These are phyloP conservation scores for Xiphias gladius DNA, from an alignment of 2,113 vertebrate genomes.

Conservation along the genomic window DNA sequence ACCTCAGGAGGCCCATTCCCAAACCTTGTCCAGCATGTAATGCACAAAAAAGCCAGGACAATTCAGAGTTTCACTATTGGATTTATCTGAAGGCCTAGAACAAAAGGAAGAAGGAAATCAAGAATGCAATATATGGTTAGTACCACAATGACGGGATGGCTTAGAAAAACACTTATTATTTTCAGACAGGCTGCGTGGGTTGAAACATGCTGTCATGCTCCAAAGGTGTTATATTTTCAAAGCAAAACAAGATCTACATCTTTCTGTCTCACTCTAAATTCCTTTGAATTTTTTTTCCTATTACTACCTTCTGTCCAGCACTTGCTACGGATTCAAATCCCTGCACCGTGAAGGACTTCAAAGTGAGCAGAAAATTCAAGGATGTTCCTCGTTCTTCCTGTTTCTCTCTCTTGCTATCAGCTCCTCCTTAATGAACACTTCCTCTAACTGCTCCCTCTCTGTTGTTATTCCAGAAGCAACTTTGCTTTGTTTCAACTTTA, in stretches of 20 bases:
- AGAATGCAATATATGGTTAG: constrained; percentile 69
- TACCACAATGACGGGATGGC: constrained; percentile 53
- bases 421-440: constrained; percentile 47
- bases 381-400: constrained; percentile 26
- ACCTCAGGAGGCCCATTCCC: constrained; percentile 28
- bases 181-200: constrained; percentile 78
- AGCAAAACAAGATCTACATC: constrained; percentile 65
- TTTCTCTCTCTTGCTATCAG: constrained; percentile 45
- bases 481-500: constrained; percentile 40
- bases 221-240: constrained; percentile 82
- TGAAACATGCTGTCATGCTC: constrained; percentile 78
- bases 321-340: constrained; percentile 9
- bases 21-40: constrained; percentile 43
- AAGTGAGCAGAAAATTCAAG: constrained; percentile 49
- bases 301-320: constrained; percentile 63
- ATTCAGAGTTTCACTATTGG: constrained; percentile 31
- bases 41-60: constrained; percentile 29
- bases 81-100: constrained; percentile 50
- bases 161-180: constrained; percentile 76
- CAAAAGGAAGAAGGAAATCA: constrained; percentile 42
- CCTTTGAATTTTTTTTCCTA: constrained; percentile 55
- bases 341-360: constrained; percentile 49
- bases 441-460: constrained; percentile 10
- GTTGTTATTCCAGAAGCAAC: constrained; percentile 6
- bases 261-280: constrained; percentile 58